These are phyloP conservation scores for Pseudomyrmex cubaensis DNA, from an alignment of 1,140 invertebrate species.

Conservation along the genomic window DNA sequence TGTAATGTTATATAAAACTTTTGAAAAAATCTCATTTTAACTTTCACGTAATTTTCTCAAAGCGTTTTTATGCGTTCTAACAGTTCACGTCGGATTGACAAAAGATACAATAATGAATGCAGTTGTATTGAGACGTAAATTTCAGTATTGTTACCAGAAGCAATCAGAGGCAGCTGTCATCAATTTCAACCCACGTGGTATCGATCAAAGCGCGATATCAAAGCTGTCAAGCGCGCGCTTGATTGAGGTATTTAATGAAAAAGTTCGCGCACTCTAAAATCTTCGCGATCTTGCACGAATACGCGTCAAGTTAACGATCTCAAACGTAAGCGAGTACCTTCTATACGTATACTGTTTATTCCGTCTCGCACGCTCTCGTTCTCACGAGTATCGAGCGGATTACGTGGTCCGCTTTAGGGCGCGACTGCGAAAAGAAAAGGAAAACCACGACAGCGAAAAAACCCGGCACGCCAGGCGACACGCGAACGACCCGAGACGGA, in stretches of 20 bases:
- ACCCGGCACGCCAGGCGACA: constrained; percentile 44
- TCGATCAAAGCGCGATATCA: constrained; percentile 25
- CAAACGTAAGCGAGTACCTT: not conserved
- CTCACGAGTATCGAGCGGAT: constrained; percentile 43
- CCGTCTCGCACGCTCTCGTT: constrained; percentile 30
- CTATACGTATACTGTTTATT: constrained; percentile 47
- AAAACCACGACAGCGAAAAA: constrained; percentile 16
- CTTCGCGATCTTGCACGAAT: constrained; percentile 6
- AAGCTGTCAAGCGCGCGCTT: not conserved
- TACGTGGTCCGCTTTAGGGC: not conserved
- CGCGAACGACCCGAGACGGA: constrained; percentile 33
- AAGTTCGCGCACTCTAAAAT: constrained; percentile 19
- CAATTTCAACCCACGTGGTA: constrained; percentile 50
- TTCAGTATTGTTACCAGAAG: constrained; percentile 29
- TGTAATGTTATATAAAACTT: not conserved
- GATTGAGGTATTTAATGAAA: too few relatives aligned
- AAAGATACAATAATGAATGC: not conserved
- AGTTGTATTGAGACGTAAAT: not conserved
- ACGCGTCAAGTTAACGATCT: constrained; percentile 25
- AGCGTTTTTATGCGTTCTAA: not conserved
- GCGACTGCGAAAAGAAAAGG: not conserved
- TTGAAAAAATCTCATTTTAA: not conserved
- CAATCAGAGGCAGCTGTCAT: constrained; percentile 37
- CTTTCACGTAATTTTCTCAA: not conserved
- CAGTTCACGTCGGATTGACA: not conserved